Evolutionary conservation across 1,140 invertebrate genomes (phyloP).

Genomic region (Drosophila tani): DNA sequence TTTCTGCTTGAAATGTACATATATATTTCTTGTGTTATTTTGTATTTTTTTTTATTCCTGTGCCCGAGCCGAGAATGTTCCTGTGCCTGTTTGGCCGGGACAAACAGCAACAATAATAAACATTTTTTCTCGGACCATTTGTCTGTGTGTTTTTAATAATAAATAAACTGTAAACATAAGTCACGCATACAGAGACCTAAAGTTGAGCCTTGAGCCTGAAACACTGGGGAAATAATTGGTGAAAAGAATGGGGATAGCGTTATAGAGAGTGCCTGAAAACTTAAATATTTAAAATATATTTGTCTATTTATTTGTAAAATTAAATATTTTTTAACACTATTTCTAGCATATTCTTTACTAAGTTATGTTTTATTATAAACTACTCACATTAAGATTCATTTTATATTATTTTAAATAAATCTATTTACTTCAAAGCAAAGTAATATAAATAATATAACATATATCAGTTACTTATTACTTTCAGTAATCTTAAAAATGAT

Average conservation of each 20-base stretch:
- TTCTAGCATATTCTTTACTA: no score
- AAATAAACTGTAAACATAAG: slow-evolving; percentile 83
- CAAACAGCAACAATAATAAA: slow-evolving; percentile 46
- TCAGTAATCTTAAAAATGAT: not conserved
- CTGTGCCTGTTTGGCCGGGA: slow-evolving; percentile 40
- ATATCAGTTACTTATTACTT: no score
- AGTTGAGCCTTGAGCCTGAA: slow-evolving; percentile 62
- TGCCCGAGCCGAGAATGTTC: slow-evolving; percentile 9
- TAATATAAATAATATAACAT: no score
- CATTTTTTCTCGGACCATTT: slow-evolving; percentile 57
- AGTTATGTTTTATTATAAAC: no score
- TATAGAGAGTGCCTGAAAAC: no score
- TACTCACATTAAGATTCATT: no score
- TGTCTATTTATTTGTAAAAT: no score
- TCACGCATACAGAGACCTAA: slow-evolving; percentile 71
- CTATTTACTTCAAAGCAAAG: no score
- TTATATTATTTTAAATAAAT: no score
- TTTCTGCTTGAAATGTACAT: slow-evolving; percentile 16
- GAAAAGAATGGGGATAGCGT: no score
- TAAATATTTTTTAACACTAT: no score
- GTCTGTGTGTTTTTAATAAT: slow-evolving; percentile 80
- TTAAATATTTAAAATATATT: no score
- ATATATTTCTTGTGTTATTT: slow-evolving; percentile 29
- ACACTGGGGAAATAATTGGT: not conserved
- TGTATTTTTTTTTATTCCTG: slow-evolving; percentile 3